Evolutionary conservation across 2,797 vertebrate genomes (phyloP).

Genomic region (Protonibea diacanthus): DNA sequence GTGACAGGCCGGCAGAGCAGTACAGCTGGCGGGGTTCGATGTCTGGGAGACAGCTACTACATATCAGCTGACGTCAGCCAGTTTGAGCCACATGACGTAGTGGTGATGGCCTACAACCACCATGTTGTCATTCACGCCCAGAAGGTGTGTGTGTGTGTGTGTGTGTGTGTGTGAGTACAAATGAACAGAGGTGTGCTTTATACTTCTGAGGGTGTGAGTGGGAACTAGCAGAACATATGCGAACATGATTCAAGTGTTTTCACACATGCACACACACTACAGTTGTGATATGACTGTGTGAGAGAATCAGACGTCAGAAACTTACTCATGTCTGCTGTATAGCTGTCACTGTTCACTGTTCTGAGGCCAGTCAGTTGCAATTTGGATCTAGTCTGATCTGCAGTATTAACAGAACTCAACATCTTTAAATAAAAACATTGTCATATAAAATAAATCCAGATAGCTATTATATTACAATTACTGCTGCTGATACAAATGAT

Average conservation of each 20-base stretch:
- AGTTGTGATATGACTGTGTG: background rate
- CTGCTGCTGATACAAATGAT: background rate
- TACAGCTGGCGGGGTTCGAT: slow-evolving; percentile 74
- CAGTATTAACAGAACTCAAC: too few species aligned
- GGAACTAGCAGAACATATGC: background rate
- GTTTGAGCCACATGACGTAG: slow-evolving; percentile 89
- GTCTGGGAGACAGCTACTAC: slow-evolving; percentile 85
- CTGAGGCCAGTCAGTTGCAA: background rate
- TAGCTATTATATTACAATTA: background rate
- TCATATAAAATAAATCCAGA: too few species aligned
- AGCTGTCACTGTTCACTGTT: background rate
- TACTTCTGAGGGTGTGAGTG: background rate
- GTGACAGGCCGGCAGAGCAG: slow-evolving; percentile 69
- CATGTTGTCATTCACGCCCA: slow-evolving; percentile 87
- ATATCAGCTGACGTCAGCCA: slow-evolving; percentile 88
- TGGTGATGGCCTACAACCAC: slow-evolving; percentile 86
- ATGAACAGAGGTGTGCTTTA: slow-evolving; percentile 5
- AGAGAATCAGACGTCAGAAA: background rate
- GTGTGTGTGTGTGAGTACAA: slow-evolving; percentile 48
- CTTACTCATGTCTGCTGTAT: background rate
- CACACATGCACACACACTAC: background rate
- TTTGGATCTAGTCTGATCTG: background rate
- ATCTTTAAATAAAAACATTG: background rate
- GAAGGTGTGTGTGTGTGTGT: slow-evolving; percentile 82
- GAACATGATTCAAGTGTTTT: slow-evolving; percentile 10